phyloP scores from a whole-genome alignment of 2,888 invertebrate species.

The Alloplasta piceator region DNA sequence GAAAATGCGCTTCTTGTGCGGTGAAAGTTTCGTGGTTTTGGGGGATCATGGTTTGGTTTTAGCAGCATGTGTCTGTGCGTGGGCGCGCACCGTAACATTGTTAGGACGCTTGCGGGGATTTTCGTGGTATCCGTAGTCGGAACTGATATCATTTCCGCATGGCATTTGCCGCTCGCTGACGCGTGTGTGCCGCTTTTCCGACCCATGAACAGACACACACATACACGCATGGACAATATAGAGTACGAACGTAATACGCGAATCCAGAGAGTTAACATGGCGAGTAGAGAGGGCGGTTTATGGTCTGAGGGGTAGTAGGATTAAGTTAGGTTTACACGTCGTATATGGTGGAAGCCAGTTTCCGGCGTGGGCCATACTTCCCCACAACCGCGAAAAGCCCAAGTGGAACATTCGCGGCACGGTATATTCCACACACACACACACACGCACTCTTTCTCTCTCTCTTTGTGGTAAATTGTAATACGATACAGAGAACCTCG shows the following conservation, averaged over 20 bases:
- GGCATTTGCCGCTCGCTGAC: slow-evolving; percentile 59
- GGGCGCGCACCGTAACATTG: slow-evolving; percentile 7
- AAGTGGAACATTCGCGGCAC: slow-evolving; percentile 53
- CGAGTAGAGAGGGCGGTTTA: slow-evolving; percentile 50
- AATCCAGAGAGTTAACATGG: slow-evolving; percentile 43
- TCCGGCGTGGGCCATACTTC: slow-evolving; percentile 63
- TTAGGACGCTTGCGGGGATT: slow-evolving; percentile 15
- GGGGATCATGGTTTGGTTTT: slow-evolving; percentile 10
- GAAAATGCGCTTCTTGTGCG: slow-evolving; percentile 4
- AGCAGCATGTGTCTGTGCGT: slow-evolving; percentile 14
- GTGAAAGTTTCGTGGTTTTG: background rate
- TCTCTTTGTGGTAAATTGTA: slow-evolving; percentile 11
- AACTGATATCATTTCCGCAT: slow-evolving; percentile 65
- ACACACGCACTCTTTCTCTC: slow-evolving; percentile 4
- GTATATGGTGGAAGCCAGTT: slow-evolving; percentile 66
- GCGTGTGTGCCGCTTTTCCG: slow-evolving; percentile 34
- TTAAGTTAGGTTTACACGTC: slow-evolving; percentile 71
- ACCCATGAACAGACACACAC: background rate
- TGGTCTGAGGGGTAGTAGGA: slow-evolving; percentile 57
- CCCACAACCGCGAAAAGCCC: slow-evolving; percentile 1
- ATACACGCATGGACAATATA: slow-evolving; percentile 1
- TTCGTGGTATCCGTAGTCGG: slow-evolving; percentile 63
- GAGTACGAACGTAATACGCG: slow-evolving; percentile 6
- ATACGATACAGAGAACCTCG: slow-evolving; percentile 39
- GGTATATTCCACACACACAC: background rate